Conservation (phyloP, 2,113 vertebrate species). For the Chionomys nivalis region DNA sequence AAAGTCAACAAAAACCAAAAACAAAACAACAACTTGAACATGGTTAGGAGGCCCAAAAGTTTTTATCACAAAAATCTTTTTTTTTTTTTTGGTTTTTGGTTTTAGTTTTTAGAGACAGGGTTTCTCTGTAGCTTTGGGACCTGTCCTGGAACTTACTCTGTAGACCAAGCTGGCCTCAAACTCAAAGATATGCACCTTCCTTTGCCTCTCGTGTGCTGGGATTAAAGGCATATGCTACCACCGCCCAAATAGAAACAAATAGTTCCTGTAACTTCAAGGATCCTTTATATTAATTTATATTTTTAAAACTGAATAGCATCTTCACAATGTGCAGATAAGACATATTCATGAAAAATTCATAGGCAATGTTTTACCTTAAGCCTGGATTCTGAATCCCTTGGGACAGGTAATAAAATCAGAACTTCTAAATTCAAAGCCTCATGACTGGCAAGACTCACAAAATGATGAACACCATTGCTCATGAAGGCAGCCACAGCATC, state of each 20-base stretch:
- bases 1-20: neutral
- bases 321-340: neutral
- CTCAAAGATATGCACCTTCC: no score
- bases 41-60: neutral
- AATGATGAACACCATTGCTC: neutral
- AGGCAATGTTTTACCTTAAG: neutral
- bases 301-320: conserved; percentile 9
- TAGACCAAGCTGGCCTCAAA: no score
- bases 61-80: neutral
- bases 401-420: neutral
- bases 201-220: no score
- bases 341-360: neutral
- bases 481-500: neutral
- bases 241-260: neutral
- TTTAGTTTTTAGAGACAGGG: no score
- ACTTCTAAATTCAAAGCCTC: neutral
- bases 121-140: no score
- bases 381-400: neutral
- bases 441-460: neutral
- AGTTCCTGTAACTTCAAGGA: neutral
- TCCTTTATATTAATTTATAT: neutral
- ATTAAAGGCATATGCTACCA: no score
- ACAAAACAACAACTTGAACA: neutral
- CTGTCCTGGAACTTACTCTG: no score
- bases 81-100: no score